Base-by-base conservation (phyloP, 1,140 invertebrate species). In the Cydia strobilella region DNA sequence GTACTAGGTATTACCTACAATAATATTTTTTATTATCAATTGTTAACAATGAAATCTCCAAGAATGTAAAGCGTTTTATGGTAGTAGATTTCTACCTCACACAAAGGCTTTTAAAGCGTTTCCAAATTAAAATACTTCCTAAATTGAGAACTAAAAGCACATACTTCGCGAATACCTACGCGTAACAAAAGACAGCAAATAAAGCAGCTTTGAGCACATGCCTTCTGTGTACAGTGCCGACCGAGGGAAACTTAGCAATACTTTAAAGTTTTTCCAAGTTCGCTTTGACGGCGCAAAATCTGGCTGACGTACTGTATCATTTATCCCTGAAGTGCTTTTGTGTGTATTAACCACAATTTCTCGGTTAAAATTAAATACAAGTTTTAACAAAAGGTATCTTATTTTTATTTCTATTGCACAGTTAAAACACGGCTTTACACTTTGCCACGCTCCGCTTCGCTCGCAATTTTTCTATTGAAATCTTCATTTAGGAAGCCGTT, bases 241-340 rank as follows among this genome's bases (percentile, higher is more conserved):
- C 65, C 27, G 65, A 31, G 31, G n/a, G 15, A 69, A 69, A 69
- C 65, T 69, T 35, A 69, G 65, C 65, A 39, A 69, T 69, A 69
- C 65, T 69, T 69, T 69, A 69, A 69, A 69, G 31, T 69, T 69
- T 69, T 69, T 35, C 35, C 15, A 69, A 69, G 65, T 69, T 39
- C 65, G 31, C 65, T 69, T 69, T 69, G 65, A 39, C 7, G 65
- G 27, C 31, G 31, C n/a, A 35, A 69, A 69, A 69, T 69, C 65
- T 69, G 65, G 31, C 65, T 20, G 54, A 59, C 54, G 54, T 59
- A 31, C 31, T 31, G 35, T 69, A 35, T 69, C 65, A 69, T 69
- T 69, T 69, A 31, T 69, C 23, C 13, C 31, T 27, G 27, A 69
- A 69, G 65, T 69, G 65, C 65, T 69, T 69, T 69, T 69, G 31